phyloP scores from a whole-genome alignment of 2,113 vertebrate species.

The human (Homo sapiens) region DNA sequence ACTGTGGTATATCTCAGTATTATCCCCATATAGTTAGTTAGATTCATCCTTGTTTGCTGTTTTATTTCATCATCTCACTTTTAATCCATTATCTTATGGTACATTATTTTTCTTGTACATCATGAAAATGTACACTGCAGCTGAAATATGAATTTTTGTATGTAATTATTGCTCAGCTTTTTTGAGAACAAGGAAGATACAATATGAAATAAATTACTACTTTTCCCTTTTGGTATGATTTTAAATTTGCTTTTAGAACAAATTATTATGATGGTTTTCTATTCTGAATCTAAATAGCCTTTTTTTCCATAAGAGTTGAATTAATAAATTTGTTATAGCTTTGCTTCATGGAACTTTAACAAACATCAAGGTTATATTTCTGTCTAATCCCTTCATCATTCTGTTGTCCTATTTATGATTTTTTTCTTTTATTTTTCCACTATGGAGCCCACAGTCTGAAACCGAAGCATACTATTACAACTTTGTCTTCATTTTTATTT shows the following conservation, averaged over 20 bases:
- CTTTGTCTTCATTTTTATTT: background rate
- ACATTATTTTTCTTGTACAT: background rate
- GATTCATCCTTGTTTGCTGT: background rate
- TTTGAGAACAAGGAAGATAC: background rate
- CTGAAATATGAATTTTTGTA: background rate
- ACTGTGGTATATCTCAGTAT: background rate
- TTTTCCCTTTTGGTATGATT: background rate
- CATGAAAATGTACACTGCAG: background rate
- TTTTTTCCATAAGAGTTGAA: background rate
- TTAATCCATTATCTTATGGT: background rate
- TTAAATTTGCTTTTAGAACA: slow-evolving; percentile 11
- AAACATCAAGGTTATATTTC: background rate
- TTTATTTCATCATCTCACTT: background rate
- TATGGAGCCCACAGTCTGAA: background rate
- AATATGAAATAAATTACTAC: background rate
- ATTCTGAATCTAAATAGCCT: background rate
- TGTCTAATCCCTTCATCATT: background rate
- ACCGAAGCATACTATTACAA: background rate
- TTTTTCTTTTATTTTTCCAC: background rate
- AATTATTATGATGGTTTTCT: background rate
- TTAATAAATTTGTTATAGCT: background rate
- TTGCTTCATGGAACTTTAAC: background rate
- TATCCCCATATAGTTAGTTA: background rate
- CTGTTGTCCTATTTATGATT: background rate
- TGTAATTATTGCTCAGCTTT: background rate